Conservation (phyloP, 2,113 vertebrate genomes). For the Phaethornis superciliosus region DNA sequence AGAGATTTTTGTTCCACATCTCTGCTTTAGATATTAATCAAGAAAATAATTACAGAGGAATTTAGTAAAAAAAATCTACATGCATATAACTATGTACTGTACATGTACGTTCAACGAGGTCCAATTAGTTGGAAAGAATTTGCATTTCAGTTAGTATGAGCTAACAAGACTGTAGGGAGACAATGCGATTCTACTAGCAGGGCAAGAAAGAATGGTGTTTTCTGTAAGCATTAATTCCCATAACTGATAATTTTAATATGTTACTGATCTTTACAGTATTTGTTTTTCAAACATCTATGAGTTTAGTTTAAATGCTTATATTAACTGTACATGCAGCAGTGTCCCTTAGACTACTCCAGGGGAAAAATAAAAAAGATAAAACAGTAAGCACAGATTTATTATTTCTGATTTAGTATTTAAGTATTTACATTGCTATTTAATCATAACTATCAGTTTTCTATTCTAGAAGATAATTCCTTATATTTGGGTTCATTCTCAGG, state of each 20-base stretch:
- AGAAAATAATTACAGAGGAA: conserved; percentile 76
- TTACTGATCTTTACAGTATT: conserved; percentile 77
- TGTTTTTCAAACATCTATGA: conserved; percentile 67
- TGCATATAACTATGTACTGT: conserved; percentile 74
- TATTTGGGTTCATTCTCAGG: background rate
- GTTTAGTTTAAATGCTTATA: conserved; percentile 65
- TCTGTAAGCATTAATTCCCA: conserved; percentile 78
- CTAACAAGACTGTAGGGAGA: conserved; percentile 82
- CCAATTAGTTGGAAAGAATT: conserved; percentile 81
- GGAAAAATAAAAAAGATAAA: conserved; percentile 10
- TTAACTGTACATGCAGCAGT: conserved; percentile 58
- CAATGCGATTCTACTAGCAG: conserved; percentile 73
- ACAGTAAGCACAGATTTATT: background rate
- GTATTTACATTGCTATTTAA: background rate
- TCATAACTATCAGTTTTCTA: background rate
- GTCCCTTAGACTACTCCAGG: conserved; percentile 24
- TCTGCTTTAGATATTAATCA: conserved; percentile 72
- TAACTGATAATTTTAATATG: conserved; percentile 73
- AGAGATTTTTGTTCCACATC: conserved; percentile 56
- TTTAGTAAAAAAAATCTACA: conserved; percentile 71
- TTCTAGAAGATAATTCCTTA: conserved; percentile 5
- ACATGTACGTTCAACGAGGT: conserved; percentile 76
- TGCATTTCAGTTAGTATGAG: conserved; percentile 81
- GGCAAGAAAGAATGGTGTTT: conserved; percentile 72
- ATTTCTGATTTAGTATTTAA: background rate